Percentiles rank a stretch among this genome's conserved stretches.
Evolutionary conservation across 2,113 vertebrate species (phyloP).

Genomic region (Camelus dromedarius): DNA sequence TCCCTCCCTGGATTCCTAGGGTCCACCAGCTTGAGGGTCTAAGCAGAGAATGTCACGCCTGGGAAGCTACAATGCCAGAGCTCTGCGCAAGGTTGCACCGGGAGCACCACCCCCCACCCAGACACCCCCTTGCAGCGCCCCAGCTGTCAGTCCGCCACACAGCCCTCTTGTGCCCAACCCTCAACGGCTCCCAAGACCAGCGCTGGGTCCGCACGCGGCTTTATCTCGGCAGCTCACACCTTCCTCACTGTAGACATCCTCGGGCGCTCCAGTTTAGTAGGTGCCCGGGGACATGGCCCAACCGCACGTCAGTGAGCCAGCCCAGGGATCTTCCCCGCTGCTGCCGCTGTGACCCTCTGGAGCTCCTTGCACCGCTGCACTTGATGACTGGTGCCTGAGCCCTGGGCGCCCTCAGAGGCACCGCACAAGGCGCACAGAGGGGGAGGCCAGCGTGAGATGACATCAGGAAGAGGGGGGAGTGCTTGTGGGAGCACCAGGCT

Average conservation of each 20-base stretch:
- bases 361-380: background rate
- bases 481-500: too few relatives aligned
- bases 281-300: constrained; percentile 85
- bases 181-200: constrained; percentile 15
- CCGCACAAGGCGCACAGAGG: too few relatives aligned
- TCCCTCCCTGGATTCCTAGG: background rate
- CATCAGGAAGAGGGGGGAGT: too few relatives aligned
- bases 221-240: constrained; percentile 84
- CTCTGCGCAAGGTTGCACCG: too few relatives aligned
- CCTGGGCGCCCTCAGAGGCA: too few relatives aligned
- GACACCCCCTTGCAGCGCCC: background rate
- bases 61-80: too few relatives aligned
- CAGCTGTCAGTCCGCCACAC: background rate
- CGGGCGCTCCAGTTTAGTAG: constrained; percentile 88
- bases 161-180: background rate
- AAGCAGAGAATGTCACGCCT: constrained; percentile 41
- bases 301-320: background rate
- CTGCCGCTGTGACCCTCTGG: constrained; percentile 69
- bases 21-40: background rate
- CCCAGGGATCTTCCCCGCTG: background rate
- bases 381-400: too few relatives aligned
- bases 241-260: constrained; percentile 96
- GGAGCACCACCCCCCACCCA: too few relatives aligned
- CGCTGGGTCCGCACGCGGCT: background rate
- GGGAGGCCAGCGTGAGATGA: too few relatives aligned